Base-by-base conservation (phyloP, 2,888 invertebrate species). In the Meteorus cinctellus region DNA sequence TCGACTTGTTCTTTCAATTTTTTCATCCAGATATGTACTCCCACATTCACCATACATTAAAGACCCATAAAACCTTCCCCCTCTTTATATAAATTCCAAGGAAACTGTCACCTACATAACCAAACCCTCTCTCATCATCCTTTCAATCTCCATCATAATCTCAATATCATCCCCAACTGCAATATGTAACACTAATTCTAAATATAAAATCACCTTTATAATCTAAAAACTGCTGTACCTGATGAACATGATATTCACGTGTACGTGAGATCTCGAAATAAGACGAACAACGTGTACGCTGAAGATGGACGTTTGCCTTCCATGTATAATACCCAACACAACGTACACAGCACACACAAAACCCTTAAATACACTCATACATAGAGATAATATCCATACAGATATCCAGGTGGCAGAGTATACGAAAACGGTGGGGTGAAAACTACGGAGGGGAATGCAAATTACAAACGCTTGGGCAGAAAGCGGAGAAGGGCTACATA, bases 401-500 rank as follows among this genome's bases (percentile, higher is more conserved):
- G 1, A 62, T 19, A 55, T 74, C 72, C 29, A 68, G 77, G 80
- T 77, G 77, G 59, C 24, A 63, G 65, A 41, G 19, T 34, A 31
- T 34, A 31, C 31, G 65, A 34, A 65, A 76, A 76, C 76, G 67
- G 65, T 75, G 80, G 79, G 81, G 85, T 84, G 83, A 85, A 86
- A 85, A 19, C 19, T 55, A 84, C 85, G 85, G 85, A 88, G 89
- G 88, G 88, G 89, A 88, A 89, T 89, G 89, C 88, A 89, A 89
- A 89, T 89, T 89, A 89, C 87, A 89, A 87, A 87, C 87, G 87
- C 86, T 87, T 85, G 87, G 88, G 86, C 87, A 87, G 86, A 86
- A 86, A 83, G 84, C 85, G 83, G 75, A 77, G 79, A 78, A 78
- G 78, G 78, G 78, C 76, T 78, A 78, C 70, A 74, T 27, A 60